A percentile compares a stretch with the other conserved stretches of the same genome.
Conservation (phyloP, 2,113 vertebrate genomes). For the Melospiza georgiana region DNA sequence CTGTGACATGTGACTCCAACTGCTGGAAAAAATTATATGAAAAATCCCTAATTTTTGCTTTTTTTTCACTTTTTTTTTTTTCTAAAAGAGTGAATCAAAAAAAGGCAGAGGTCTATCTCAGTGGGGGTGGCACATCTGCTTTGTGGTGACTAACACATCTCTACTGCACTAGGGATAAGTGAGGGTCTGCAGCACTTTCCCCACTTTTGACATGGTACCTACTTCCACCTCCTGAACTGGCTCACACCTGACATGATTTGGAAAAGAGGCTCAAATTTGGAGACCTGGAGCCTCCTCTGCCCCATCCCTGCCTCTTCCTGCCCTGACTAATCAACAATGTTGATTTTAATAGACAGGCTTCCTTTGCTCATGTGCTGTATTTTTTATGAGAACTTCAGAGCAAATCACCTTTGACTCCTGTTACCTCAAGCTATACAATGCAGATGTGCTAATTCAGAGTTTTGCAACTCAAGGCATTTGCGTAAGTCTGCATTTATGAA, state of each 20-base stretch:
- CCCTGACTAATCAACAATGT: background rate
- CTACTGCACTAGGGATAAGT: background rate
- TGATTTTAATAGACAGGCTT: background rate
- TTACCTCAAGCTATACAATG: background rate
- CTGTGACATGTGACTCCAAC: background rate
- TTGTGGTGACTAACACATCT: background rate
- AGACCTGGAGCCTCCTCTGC: background rate
- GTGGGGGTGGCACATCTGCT: background rate
- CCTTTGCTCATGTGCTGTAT: background rate
- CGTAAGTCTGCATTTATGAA: background rate
- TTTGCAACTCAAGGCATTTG: background rate
- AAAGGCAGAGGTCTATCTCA: background rate
- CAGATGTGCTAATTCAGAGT: background rate
- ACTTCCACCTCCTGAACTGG: background rate
- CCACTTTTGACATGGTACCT: background rate
- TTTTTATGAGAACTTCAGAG: background rate
- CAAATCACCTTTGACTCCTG: background rate
- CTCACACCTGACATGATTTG: background rate
- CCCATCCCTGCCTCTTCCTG: background rate
- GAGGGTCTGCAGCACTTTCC: rapidly evolving
- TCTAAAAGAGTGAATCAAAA: background rate
- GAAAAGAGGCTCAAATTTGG: background rate
- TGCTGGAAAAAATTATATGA: background rate
- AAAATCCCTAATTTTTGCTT: background rate
- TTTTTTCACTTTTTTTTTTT: background rate